phyloP scores from a whole-genome alignment of 2,888 invertebrate genomes.

The Sycophila texana region DNA sequence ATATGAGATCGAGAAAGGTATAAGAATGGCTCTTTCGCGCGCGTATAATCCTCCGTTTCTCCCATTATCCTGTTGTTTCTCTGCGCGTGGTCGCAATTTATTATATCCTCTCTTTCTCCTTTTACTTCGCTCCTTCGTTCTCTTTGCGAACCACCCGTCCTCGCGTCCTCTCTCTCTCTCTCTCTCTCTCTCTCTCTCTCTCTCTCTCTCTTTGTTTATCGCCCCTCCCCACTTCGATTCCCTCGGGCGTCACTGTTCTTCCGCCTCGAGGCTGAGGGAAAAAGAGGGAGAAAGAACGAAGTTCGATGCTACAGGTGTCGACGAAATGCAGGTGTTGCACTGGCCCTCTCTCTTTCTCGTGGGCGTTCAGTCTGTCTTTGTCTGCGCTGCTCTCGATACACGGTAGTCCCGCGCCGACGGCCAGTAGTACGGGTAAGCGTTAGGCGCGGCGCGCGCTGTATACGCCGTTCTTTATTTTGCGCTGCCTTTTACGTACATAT shows the following conservation, averaged over 20 bases:
- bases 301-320: constrained; percentile 72
- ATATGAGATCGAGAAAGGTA: constrained; percentile 63
- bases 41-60: constrained; percentile 70
- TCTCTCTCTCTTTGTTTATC: background rate
- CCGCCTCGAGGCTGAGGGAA: constrained; percentile 39
- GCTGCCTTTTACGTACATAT: background rate
- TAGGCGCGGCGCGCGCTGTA: constrained; percentile 12
- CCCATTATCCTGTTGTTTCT: constrained; percentile 72
- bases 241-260: constrained; percentile 54
- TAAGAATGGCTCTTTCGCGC: constrained; percentile 61
- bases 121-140: background rate
- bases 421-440: constrained; percentile 46
- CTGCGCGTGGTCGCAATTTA: constrained; percentile 69
- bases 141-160: background rate
- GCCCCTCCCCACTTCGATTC: background rate
- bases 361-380: background rate
- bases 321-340: constrained; percentile 70
- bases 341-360: background rate
- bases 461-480: background rate
- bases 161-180: background rate
- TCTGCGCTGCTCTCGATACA: constrained; percentile 3
- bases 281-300: constrained; percentile 30
- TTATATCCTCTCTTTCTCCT: constrained; percentile 54
- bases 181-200: constrained; percentile 4
- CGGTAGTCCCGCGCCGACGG: background rate